phyloP scores from a whole-genome alignment of 2,797 vertebrate genomes.

The Sebastes umbrosus region DNA sequence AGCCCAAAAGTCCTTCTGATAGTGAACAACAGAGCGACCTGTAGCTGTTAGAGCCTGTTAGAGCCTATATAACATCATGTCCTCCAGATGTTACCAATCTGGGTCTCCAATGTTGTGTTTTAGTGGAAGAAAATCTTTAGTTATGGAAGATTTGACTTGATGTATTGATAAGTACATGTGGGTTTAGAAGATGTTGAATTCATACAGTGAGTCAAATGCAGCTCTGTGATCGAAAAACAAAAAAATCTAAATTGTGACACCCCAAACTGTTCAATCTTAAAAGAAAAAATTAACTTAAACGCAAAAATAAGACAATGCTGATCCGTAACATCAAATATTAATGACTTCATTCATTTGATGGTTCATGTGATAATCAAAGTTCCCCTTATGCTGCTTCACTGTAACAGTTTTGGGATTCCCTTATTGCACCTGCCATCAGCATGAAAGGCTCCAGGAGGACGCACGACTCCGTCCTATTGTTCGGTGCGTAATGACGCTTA shows the following conservation, averaged over 20 bases:
- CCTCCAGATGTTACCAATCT: neutral
- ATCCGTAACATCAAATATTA: neutral
- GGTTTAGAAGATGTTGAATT: neutral
- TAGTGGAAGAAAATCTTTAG: neutral
- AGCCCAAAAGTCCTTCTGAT: neutral
- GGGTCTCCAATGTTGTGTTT: neutral
- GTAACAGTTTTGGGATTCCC: neutral
- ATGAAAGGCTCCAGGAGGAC: constrained; percentile 8
- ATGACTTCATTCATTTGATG: neutral
- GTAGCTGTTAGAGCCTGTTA: neutral
- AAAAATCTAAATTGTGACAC: neutral
- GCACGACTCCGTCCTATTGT: constrained; percentile 44
- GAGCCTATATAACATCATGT: neutral
- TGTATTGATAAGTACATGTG: neutral
- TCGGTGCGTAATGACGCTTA: constrained; percentile 52
- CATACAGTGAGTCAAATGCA: neutral
- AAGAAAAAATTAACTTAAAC: neutral
- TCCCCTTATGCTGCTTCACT: neutral
- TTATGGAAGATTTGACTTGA: neutral
- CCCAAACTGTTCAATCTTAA: neutral
- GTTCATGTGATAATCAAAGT: neutral
- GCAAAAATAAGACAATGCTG: neutral
- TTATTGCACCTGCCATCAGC: neutral
- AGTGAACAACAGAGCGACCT: neutral
- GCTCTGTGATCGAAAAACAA: neutral